phyloP scores from a whole-genome alignment of 2,797 vertebrate genomes.

The Euthynnus affinis region DNA sequence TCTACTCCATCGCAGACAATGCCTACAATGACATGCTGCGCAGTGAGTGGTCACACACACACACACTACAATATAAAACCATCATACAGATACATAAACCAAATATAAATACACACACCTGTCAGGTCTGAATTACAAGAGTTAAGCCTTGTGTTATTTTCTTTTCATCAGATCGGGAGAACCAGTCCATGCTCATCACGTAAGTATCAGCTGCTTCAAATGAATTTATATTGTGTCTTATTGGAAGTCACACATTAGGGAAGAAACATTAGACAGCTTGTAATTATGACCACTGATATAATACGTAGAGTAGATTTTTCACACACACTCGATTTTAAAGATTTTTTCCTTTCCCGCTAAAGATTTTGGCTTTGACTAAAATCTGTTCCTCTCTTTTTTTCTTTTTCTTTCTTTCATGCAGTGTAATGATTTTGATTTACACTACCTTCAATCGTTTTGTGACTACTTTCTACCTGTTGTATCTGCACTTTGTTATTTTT shows the following conservation, averaged over 20 bases:
- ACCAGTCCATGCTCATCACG: constrained; percentile 99
- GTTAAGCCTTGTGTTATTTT: constrained; percentile 15
- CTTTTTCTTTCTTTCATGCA: constrained; percentile 23
- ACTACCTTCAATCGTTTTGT: constrained; percentile 46
- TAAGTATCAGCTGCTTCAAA: constrained; percentile 82
- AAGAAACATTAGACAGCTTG: neutral
- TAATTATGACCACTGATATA: neutral
- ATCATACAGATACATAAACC: neutral
- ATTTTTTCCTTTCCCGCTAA: constrained; percentile 21
- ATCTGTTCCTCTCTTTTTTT: constrained; percentile 31
- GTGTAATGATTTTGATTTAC: constrained; percentile 41
- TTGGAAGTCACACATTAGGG: constrained; percentile 12
- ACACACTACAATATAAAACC: neutral
- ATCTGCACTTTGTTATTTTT: constrained; percentile 75
- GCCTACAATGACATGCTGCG: constrained; percentile 96
- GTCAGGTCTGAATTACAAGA: constrained; percentile 1
- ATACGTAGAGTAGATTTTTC: constrained; percentile 2
- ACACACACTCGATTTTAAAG: constrained; percentile 21
- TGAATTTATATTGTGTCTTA: neutral
- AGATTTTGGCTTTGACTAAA: constrained; percentile 42
- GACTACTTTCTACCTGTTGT: constrained; percentile 66
- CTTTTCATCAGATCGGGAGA: constrained; percentile 91
- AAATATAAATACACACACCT: neutral
- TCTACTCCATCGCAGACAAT: constrained; percentile 93
- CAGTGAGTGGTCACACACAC: constrained; percentile 84